These are phyloP conservation scores for Adelognathus sp. DNA, from an alignment of 2,888 invertebrate species.

Conservation along the genomic window DNA sequence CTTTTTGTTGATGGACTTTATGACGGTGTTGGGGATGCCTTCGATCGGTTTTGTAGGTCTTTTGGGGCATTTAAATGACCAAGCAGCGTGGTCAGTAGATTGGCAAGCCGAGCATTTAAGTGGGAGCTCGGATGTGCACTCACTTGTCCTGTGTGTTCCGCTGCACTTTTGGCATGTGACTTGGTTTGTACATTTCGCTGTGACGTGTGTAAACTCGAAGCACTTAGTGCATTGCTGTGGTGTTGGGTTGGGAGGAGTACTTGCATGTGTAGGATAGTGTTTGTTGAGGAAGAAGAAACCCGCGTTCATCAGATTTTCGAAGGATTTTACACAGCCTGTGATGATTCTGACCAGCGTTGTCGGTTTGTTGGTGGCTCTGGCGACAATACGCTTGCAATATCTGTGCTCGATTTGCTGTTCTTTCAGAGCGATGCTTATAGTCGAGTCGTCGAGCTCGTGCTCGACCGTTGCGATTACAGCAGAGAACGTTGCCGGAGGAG, in stretches of 20 bases:
- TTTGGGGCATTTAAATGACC: not conserved
- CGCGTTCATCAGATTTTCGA: conserved; percentile 8
- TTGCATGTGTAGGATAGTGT: conserved; percentile 5
- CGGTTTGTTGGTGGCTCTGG: conserved; percentile 30
- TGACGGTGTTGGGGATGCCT: not conserved
- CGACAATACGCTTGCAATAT: conserved; percentile 7
- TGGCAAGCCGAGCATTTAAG: not conserved
- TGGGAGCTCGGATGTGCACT: not conserved
- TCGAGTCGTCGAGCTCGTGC: not conserved
- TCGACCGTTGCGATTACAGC: not conserved
- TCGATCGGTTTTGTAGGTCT: not conserved
- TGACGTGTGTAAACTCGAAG: not conserved
- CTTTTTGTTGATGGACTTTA: not conserved
- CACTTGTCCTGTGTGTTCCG: not conserved
- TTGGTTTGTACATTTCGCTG: not conserved
- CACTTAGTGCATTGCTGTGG: not conserved
- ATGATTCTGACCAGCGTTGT: not conserved
- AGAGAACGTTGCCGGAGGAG: not conserved
- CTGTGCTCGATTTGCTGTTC: not conserved
- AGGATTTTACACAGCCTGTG: conserved; percentile 7
- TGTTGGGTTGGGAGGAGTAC: not conserved
- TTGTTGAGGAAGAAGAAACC: conserved; percentile 11
- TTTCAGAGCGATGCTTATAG: not conserved
- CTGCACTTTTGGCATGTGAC: not conserved
- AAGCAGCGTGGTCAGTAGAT: not conserved